phyloP scores from a whole-genome alignment of 1,140 invertebrate genomes.

The Sogatella furcifera region DNA sequence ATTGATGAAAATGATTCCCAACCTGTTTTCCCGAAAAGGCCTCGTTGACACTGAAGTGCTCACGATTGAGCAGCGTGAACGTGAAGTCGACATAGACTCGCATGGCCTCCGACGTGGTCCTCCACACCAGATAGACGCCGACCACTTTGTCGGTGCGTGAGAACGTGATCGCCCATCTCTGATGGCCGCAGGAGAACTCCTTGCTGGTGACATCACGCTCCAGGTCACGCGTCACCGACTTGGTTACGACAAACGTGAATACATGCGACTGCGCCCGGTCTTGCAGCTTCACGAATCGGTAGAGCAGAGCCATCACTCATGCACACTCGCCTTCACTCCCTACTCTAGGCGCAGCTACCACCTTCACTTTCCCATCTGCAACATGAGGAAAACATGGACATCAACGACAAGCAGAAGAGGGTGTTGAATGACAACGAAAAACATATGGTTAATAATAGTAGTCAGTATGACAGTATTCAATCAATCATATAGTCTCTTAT shows the following conservation, averaged over 20 bases:
- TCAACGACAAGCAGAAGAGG: too few relatives aligned
- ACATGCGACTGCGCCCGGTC: slow-evolving; percentile 76
- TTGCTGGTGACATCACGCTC: slow-evolving; percentile 73
- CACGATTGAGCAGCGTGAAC: slow-evolving; percentile 72
- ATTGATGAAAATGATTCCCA: too few relatives aligned
- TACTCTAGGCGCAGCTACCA: background rate
- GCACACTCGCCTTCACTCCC: too few relatives aligned
- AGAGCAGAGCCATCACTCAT: slow-evolving; percentile 64
- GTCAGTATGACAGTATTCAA: too few relatives aligned
- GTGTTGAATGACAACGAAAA: too few relatives aligned
- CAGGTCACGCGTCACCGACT: slow-evolving; percentile 63
- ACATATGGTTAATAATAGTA: too few relatives aligned
- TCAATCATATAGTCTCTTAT: too few relatives aligned
- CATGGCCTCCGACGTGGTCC: slow-evolving; percentile 59
- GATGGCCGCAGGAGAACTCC: slow-evolving; percentile 75
- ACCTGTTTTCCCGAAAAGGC: slow-evolving; percentile 59
- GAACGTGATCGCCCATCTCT: slow-evolving; percentile 80
- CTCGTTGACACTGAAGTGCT: slow-evolving; percentile 78
- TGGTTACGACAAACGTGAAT: slow-evolving; percentile 74
- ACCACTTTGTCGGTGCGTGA: slow-evolving; percentile 65
- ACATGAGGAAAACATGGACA: background rate
- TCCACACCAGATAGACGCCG: slow-evolving; percentile 72
- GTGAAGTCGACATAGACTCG: slow-evolving; percentile 73
- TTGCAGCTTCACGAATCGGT: slow-evolving; percentile 71
- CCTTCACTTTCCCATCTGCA: background rate